Conservation (phyloP, 1,140 invertebrate genomes). For the Drosophila repletoides region DNA sequence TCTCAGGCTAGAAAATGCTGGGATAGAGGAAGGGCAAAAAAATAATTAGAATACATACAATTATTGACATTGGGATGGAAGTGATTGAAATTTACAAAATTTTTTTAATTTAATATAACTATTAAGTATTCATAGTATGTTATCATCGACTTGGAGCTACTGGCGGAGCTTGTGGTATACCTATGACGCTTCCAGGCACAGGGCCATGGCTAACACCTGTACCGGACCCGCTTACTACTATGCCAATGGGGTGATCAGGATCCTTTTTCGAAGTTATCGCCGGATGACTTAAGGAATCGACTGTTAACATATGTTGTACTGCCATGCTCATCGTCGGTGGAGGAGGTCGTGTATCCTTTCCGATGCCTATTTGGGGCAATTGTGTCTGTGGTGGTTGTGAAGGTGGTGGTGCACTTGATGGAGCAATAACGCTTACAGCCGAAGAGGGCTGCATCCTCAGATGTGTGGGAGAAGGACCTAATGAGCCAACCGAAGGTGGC, state of each 20-base stretch:
- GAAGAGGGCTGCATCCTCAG: slow-evolving; percentile 72
- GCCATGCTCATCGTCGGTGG: slow-evolving; percentile 51
- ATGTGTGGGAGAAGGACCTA: slow-evolving; percentile 83
- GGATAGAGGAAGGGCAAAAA: slow-evolving; percentile 18
- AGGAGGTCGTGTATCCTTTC: slow-evolving; percentile 27
- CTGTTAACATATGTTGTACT: slow-evolving; percentile 70
- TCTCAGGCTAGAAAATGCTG: slow-evolving; percentile 40
- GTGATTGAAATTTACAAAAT: slow-evolving; percentile 60
- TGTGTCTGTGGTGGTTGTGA: slow-evolving; percentile 32
- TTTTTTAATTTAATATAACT: slow-evolving; percentile 46
- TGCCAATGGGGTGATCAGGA: slow-evolving; percentile 46
- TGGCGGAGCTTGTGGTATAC: slow-evolving; percentile 58
- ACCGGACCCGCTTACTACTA: slow-evolving; percentile 49
- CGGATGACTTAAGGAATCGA: slow-evolving; percentile 54
- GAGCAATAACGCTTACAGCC: slow-evolving; percentile 16
- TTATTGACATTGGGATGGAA: slow-evolving; percentile 40
- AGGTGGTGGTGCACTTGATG: slow-evolving; percentile 19
- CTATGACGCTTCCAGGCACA: slow-evolving; percentile 59
- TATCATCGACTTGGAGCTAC: slow-evolving; percentile 76
- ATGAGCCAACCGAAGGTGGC: slow-evolving; percentile 75
- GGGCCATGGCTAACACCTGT: slow-evolving; percentile 34
- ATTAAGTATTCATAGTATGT: slow-evolving; percentile 29
- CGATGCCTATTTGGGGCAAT: slow-evolving; percentile 28
- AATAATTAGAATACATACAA: slow-evolving; percentile 7
- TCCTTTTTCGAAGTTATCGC: slow-evolving; percentile 58